Evolutionary conservation across 1,140 invertebrate genomes (phyloP).

Genomic region (Chrysoperla carnea): DNA sequence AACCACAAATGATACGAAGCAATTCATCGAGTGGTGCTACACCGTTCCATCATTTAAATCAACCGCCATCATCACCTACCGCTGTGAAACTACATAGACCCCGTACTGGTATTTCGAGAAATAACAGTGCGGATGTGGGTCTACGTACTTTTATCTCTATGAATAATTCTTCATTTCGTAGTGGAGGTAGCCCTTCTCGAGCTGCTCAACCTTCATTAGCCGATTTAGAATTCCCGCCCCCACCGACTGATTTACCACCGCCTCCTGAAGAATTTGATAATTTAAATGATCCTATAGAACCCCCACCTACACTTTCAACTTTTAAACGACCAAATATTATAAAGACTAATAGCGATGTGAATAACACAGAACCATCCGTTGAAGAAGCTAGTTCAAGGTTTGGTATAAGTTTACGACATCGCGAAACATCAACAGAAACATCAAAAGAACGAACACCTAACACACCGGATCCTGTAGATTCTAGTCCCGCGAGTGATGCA

Average conservation of each 20-base stretch:
- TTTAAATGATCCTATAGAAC: constrained; percentile 18
- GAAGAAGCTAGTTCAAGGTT: constrained; percentile 52
- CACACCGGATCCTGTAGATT: constrained; percentile 23
- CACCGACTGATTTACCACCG: constrained; percentile 58
- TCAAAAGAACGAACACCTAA: constrained; percentile 21
- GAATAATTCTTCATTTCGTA: constrained; percentile 28
- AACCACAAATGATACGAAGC: constrained; percentile 66
- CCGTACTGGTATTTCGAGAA: constrained; percentile 20
- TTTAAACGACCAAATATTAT: constrained; percentile 13
- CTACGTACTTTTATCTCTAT: constrained; percentile 29
- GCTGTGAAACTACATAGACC: constrained; percentile 28
- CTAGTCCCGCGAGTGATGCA: constrained; percentile 22
- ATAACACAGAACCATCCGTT: constrained; percentile 42
- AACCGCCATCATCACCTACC: constrained; percentile 34
- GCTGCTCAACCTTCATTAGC: constrained; percentile 43
- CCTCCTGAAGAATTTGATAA: constrained; percentile 43
- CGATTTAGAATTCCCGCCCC: constrained; percentile 71
- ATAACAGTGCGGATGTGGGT: constrained; percentile 19
- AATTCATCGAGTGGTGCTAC: constrained; percentile 67
- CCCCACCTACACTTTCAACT: constrained; percentile 20
- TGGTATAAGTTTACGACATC: constrained; percentile 47
- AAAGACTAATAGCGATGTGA: constrained; percentile 29
- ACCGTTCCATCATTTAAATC: constrained; percentile 35
- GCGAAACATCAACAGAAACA: constrained; percentile 42
- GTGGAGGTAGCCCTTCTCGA: constrained; percentile 33